Base-by-base conservation (phyloP, 2,888 invertebrate genomes). In the Halocaridina rubra region DNA sequence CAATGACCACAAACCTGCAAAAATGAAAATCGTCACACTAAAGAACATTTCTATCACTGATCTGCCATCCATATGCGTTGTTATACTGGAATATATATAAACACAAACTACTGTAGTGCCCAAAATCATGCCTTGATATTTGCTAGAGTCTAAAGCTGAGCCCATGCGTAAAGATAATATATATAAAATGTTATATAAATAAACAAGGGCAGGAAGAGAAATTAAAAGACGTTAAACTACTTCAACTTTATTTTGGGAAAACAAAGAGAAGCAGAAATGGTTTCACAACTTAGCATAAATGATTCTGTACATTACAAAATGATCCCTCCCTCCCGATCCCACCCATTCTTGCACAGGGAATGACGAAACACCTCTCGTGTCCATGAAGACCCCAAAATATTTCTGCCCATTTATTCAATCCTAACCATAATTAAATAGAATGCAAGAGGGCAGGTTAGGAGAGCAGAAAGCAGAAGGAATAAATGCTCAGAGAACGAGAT, bases 121-220 rank as follows among this genome's bases (percentile, higher is more conserved):
- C 82, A 82, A 69, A 77, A 82, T 78, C 82, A 82, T 82, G 82
- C 82, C 82, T 67, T 61, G n/a, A n/a, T n/a, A n/a, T 78, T 29
- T 59, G 32, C 61, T 59, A 72, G 16, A 33, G 78, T 82, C 46
- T 33, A 82, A 72, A 77, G 77, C 82, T 32, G 77, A 59, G 71
- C 82, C 71, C 71, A 69, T 59, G 69, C 46, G 32, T 39, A 59
- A 72, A n/a, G n/a, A n/a, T n/a, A n/a, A n/a, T n/a, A n/a, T n/a
- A n/a, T n/a, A n/a, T n/a, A n/a, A n/a, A n/a, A n/a, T n/a, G n/a
- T n/a, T n/a, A n/a, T n/a, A n/a, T n/a, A n/a, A n/a, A n/a, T n/a
- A n/a, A n/a, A n/a, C 61, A 77, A 71, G 59, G 71, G 67, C 8
- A 67, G 30, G 64, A 27, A 3, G 39, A 46, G 78, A 77, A 61